Evolutionary conservation across 2,888 invertebrate species (phyloP).

Genomic region (Pandemis heparana): DNA sequence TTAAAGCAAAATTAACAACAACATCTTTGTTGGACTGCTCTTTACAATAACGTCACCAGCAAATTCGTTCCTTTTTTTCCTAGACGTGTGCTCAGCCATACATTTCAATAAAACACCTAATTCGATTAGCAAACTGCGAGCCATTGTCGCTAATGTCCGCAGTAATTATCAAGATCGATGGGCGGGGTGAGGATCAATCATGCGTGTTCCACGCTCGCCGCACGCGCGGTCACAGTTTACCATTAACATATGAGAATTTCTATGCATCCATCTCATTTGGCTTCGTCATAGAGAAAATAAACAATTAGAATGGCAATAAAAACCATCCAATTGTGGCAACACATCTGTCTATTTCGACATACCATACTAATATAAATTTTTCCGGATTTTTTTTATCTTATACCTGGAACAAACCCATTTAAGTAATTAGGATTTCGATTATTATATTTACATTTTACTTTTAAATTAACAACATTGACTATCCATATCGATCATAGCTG

Average conservation of each 20-base stretch:
- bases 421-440: too few species aligned
- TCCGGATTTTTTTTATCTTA: too few species aligned
- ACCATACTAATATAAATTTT: too few species aligned
- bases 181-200: slow-evolving; percentile 22
- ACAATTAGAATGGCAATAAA: too few species aligned
- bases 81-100: not conserved
- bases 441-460: too few species aligned
- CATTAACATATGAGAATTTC: not conserved
- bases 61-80: not conserved
- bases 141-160: slow-evolving; percentile 11
- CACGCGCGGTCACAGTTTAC: slow-evolving; percentile 5
- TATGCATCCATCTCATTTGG: not conserved
- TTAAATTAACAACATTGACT: too few species aligned
- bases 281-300: too few species aligned
- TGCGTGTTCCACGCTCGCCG: slow-evolving; percentile 19
- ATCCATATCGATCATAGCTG: too few species aligned
- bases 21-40: not conserved
- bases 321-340: too few species aligned
- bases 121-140: slow-evolving; percentile 8
- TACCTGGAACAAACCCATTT: too few species aligned
- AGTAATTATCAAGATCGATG: slow-evolving; percentile 13
- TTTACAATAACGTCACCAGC: not conserved
- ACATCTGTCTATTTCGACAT: too few species aligned
- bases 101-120: slow-evolving; percentile 9
- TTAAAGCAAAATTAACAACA: too few species aligned